These are phyloP conservation scores for Atrina japonica DNA, from an alignment of 2,888 invertebrate species.

Conservation along the genomic window DNA sequence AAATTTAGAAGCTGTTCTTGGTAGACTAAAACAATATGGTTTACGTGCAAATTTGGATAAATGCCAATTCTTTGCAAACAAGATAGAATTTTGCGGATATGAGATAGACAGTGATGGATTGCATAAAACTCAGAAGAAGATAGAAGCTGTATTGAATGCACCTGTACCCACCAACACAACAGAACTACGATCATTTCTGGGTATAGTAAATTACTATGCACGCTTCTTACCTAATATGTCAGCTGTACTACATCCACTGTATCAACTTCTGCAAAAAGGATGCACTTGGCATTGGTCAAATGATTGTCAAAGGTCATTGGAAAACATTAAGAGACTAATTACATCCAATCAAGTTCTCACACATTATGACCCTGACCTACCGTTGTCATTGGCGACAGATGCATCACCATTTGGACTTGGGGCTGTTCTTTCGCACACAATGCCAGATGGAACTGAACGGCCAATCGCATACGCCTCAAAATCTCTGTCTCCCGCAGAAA, in stretches of 20 bases:
- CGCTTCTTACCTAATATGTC: constrained; percentile 61
- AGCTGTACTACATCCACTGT: constrained; percentile 56
- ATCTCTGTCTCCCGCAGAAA: constrained; percentile 48
- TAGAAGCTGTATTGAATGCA: constrained; percentile 61
- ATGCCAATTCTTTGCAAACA: constrained; percentile 21
- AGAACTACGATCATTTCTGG: constrained; percentile 64
- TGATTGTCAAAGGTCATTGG: constrained; percentile 49
- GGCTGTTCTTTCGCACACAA: constrained; percentile 64
- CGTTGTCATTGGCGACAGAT: constrained; percentile 77
- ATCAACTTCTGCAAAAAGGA: constrained; percentile 50
- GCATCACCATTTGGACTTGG: constrained; percentile 75
- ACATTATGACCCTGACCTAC: constrained; percentile 71
- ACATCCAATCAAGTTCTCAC: constrained; percentile 56
- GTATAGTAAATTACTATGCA: constrained; percentile 67
- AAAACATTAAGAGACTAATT: constrained; percentile 50
- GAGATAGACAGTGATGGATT: constrained; percentile 46
- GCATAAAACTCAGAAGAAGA: constrained; percentile 48
- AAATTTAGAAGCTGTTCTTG: constrained; percentile 17
- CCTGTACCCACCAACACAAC: constrained; percentile 60
- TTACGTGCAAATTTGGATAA: constrained; percentile 27
- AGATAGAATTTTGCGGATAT: constrained; percentile 41
- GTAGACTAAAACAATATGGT: constrained; percentile 10
- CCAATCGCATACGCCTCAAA: constrained; percentile 43
- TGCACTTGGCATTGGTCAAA: constrained; percentile 48
- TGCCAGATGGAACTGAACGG: constrained; percentile 37